Evolutionary conservation across 2,113 vertebrate genomes (phyloP), one percentile per base, ranked within the genome.

Genomic region (Oryzias woworae): DNA sequence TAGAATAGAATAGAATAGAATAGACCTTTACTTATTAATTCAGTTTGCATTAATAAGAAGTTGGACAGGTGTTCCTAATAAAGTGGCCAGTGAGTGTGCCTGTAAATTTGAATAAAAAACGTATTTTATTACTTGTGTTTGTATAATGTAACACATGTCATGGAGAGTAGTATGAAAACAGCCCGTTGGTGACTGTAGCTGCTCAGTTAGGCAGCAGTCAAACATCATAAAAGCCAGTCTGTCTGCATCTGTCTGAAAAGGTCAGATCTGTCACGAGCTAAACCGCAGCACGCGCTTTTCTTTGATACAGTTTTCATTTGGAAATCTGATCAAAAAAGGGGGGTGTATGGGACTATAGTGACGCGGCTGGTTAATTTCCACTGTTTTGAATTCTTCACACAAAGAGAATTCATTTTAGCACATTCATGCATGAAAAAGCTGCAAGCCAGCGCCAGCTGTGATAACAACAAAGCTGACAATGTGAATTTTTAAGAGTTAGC

Each of bases 181-280:
- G 2, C 24, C 31, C 57, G 73, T 77, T 71, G 78, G 62, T 57
- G 10, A 24, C 66, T 7, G 47, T 58, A 48, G 69, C 74, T 42
- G 58, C 58, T 12, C 50, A n/a, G 20, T 43, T 50, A 18, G 44
- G 52, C 58, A 69, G 63, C 51, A 49, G 44, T 22, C 22, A 41
- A 54, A 73, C 68, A 57, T 65, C 76, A 72, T 82, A 71, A 79
- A 65, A 73, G 45, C 12, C 48, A 0, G 57, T 56, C 50, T 42
- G 6, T 82, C 72, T 70, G 69, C 57, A 44, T 80, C 54, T 50
- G 28, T 2, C 13, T 45, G 53, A 79, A 84, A 86, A 86, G 88
- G 78, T 88, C 80, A 84, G 15, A 45, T 23, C 66, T 66, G 69
- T 83, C 62, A 54, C 53, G 47, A 31, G 46, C 36, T 50, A 71